These are phyloP conservation scores for Drosophila aldrichi DNA, from an alignment of 2,888 invertebrate species.

Conservation along the genomic window DNA sequence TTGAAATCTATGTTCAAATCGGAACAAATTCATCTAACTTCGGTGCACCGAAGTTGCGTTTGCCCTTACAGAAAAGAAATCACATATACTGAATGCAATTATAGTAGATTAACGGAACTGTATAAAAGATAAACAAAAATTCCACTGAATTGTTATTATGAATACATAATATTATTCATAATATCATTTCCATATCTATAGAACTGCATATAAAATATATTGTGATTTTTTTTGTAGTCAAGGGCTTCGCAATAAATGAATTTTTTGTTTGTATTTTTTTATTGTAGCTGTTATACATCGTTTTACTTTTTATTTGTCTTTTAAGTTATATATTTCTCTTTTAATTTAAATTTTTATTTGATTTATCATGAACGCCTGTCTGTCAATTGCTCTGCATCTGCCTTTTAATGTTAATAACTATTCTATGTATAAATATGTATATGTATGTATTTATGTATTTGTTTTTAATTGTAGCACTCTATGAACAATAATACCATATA, in stretches of 20 bases:
- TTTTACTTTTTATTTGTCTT: conserved; percentile 9
- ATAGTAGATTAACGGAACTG: not conserved
- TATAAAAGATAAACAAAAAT: not conserved
- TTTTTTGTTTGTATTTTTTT: conserved; percentile 15
- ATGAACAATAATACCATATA: conserved; percentile 33
- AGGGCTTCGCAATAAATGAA: conserved; percentile 15
- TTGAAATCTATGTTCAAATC: not conserved
- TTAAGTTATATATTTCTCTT: conserved; percentile 22
- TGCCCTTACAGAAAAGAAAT: conserved; percentile 18
- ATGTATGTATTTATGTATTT: conserved; percentile 40
- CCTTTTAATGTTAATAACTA: conserved; percentile 34
- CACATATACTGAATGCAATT: not conserved
- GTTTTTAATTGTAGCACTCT: conserved; percentile 31
- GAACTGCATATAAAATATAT: not conserved
- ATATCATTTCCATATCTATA: not conserved
- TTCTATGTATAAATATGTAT: conserved; percentile 31
- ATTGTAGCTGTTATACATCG: not conserved
- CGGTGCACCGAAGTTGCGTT: conserved; percentile 29
- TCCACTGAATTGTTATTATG: not conserved
- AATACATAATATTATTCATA: not conserved
- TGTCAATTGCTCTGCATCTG: conserved; percentile 44
- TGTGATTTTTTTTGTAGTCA: conserved; percentile 1
- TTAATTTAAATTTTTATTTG: conserved; percentile 18
- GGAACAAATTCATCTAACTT: conserved; percentile 14
- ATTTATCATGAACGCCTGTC: conserved; percentile 40